These are phyloP conservation scores for Pseudomyrmex gracilis DNA, from an alignment of 1,140 invertebrate species.

Conservation along the genomic window DNA sequence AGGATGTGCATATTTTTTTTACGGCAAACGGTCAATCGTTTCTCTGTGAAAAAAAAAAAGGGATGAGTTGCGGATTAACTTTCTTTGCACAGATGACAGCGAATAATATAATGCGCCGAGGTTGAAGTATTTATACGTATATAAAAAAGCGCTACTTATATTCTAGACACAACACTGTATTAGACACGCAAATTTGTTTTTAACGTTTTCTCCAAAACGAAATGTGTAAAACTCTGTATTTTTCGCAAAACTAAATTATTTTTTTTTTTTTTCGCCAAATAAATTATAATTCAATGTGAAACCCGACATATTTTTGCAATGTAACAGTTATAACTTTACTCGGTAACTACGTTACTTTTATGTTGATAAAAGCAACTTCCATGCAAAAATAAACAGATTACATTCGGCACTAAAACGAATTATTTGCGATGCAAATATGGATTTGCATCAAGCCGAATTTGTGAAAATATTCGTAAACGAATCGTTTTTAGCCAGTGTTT, in stretches of 20 bases:
- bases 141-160: no score
- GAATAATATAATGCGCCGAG: no score
- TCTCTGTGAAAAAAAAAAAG: background rate
- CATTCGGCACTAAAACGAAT: slow-evolving; percentile 43
- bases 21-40: background rate
- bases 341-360: background rate
- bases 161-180: no score
- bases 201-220: background rate
- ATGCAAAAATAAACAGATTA: slow-evolving; percentile 32
- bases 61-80: background rate
- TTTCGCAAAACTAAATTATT: slow-evolving; percentile 12
- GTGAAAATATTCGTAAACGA: slow-evolving; percentile 27
- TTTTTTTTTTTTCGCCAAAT: no score
- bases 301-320: slow-evolving; percentile 10
- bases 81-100: background rate
- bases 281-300: background rate
- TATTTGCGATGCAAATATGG: slow-evolving; percentile 26
- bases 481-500: slow-evolving; percentile 26
- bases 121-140: no score
- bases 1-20: background rate
- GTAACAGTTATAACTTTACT: slow-evolving; percentile 17
- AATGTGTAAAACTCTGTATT: background rate
- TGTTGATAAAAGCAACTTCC: slow-evolving; percentile 2
- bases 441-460: slow-evolving; percentile 16
- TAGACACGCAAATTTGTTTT: no score